Evolutionary conservation across 1,140 invertebrate species (phyloP).

Genomic region (Spodoptera litura): DNA sequence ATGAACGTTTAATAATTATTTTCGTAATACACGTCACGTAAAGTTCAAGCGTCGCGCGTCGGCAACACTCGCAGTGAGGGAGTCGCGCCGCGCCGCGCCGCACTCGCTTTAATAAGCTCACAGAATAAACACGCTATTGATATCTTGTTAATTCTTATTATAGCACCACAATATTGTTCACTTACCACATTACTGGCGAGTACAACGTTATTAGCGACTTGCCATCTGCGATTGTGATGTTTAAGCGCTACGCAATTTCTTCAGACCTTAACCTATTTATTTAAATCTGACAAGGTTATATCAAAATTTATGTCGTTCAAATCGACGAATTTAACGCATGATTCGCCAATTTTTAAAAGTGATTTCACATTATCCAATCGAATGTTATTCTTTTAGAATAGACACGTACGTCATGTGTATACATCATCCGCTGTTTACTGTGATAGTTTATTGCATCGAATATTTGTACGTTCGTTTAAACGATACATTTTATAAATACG

Average conservation of each 20-base stretch:
- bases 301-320: constrained; percentile 19
- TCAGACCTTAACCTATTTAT: constrained; percentile 29
- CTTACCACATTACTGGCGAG: constrained; percentile 15
- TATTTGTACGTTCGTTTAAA: constrained; percentile 59
- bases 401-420: too few species aligned
- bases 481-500: constrained; percentile 74
- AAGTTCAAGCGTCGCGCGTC: constrained; percentile 51
- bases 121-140: constrained; percentile 45
- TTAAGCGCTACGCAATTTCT: constrained; percentile 11
- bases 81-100: constrained; percentile 22
- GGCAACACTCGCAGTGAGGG: constrained; percentile 27
- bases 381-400: not conserved
- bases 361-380: not conserved
- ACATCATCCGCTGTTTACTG: constrained; percentile 35
- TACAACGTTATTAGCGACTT: constrained; percentile 24
- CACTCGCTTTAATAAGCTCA: constrained; percentile 42
- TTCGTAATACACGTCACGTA: constrained; percentile 54
- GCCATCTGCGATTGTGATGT: not conserved
- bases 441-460: constrained; percentile 53
- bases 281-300: constrained; percentile 38
- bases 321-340: not conserved
- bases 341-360: not conserved
- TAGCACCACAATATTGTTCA: constrained; percentile 20
- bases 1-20: constrained; percentile 54
- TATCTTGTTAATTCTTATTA: constrained; percentile 43